Evolutionary conservation across 2,113 vertebrate species (phyloP).

Genomic region (Phycodurus eques): DNA sequence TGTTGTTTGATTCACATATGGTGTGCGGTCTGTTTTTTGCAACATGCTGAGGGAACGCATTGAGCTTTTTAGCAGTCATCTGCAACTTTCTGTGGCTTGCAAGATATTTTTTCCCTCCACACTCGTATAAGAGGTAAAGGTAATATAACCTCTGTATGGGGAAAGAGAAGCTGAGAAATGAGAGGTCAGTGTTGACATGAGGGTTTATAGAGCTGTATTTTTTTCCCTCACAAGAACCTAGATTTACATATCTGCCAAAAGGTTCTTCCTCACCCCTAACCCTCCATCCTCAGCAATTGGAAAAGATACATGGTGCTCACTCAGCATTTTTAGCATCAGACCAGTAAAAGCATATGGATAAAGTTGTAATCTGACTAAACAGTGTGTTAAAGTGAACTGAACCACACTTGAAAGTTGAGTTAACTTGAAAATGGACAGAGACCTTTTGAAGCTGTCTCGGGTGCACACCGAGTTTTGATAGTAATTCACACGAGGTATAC

Average conservation of each 20-base stretch:
- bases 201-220: neutral
- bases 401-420: too few relatives aligned
- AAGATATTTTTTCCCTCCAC: neutral
- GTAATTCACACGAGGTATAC: too few relatives aligned
- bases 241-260: neutral
- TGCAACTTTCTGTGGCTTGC: constrained; percentile 4
- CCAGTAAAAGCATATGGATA: neutral
- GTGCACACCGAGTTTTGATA: too few relatives aligned
- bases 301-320: neutral
- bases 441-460: too few relatives aligned
- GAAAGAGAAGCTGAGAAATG: constrained; percentile 10
- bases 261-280: neutral
- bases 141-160: constrained; percentile 21
- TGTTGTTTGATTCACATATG: neutral
- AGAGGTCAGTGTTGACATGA: neutral
- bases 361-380: neutral
- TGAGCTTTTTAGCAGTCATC: neutral
- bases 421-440: too few relatives aligned
- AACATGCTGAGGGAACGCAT: neutral
- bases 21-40: neutral
- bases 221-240: neutral
- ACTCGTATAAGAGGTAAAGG: constrained; percentile 6
- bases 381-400: neutral
- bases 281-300: neutral
- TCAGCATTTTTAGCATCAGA: neutral